Evolutionary conservation across 2,888 invertebrate genomes (phyloP).

Genomic region (Perizoma flavofasciatum): DNA sequence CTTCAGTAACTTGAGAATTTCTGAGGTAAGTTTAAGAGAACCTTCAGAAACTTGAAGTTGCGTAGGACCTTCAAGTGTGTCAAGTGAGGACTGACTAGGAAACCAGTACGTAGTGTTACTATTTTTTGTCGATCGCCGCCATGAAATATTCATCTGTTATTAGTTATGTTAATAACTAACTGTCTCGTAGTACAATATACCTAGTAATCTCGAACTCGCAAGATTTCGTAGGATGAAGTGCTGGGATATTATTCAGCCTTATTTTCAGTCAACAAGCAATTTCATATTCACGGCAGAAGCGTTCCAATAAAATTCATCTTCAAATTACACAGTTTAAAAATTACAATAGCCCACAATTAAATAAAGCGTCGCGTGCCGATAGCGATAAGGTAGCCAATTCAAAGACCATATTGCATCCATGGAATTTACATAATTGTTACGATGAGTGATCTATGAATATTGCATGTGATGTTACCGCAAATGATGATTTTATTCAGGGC

Average conservation of each 20-base stretch:
- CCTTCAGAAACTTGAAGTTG: background rate
- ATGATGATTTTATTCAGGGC: constrained; percentile 30
- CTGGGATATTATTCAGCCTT: too few relatives aligned
- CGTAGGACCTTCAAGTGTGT: too few relatives aligned
- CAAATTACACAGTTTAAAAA: constrained; percentile 53
- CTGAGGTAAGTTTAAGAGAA: constrained; percentile 7
- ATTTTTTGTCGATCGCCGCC: too few relatives aligned
- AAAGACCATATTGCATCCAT: constrained; percentile 80
- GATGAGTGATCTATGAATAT: constrained; percentile 49
- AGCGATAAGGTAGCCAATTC: constrained; percentile 67
- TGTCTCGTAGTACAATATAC: too few relatives aligned
- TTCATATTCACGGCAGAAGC: too few relatives aligned
- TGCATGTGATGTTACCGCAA: constrained; percentile 32
- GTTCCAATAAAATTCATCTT: constrained; percentile 2
- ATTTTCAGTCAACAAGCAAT: too few relatives aligned
- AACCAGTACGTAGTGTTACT: too few relatives aligned
- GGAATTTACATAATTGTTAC: constrained; percentile 78
- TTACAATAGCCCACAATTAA: constrained; percentile 62
- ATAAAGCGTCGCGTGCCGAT: constrained; percentile 76
- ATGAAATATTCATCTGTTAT: too few relatives aligned
- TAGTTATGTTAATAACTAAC: too few relatives aligned
- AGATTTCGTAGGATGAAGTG: too few relatives aligned
- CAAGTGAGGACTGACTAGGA: too few relatives aligned
- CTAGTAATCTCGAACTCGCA: too few relatives aligned
- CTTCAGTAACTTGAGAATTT: constrained; percentile 13